phyloP scores from a whole-genome alignment of 2,113 vertebrate species.

The Semicossyphus pulcher region DNA sequence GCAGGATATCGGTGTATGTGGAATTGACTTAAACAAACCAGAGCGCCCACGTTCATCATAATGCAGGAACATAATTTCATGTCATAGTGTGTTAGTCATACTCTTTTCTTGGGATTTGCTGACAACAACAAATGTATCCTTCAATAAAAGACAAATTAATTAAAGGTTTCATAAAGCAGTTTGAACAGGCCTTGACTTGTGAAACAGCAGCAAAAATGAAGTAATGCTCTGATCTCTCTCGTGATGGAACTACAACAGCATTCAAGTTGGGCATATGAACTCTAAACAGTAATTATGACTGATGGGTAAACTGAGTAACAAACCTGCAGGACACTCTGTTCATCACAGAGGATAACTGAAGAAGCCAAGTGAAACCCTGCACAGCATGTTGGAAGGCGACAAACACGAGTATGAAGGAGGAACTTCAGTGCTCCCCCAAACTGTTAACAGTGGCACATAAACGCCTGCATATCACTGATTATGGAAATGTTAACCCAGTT shows the following conservation, averaged over 20 bases:
- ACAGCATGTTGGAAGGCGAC: too few relatives aligned
- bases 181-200: too few relatives aligned
- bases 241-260: not conserved
- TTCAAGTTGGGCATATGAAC: not conserved
- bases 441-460: not conserved
- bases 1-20: too few relatives aligned
- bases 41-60: not conserved
- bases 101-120: not conserved
- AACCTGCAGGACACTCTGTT: not conserved
- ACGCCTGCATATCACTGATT: not conserved
- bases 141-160: not conserved
- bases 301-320: constrained; percentile 1
- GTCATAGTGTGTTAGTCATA: too few relatives aligned
- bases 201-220: constrained; percentile 1
- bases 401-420: not conserved
- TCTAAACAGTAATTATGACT: constrained; percentile 17
- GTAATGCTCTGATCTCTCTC: not conserved
- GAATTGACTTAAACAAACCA: not conserved
- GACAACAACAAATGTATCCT: not conserved
- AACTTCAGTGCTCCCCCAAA: not conserved
- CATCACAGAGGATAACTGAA: not conserved
- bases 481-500: constrained; percentile 1
- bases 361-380: not conserved
- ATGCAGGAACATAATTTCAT: not conserved
- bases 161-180: not conserved